These are phyloP conservation scores for Agonopterix alstromeriana DNA, from an alignment of 2,888 invertebrate genomes.

Conservation along the genomic window DNA sequence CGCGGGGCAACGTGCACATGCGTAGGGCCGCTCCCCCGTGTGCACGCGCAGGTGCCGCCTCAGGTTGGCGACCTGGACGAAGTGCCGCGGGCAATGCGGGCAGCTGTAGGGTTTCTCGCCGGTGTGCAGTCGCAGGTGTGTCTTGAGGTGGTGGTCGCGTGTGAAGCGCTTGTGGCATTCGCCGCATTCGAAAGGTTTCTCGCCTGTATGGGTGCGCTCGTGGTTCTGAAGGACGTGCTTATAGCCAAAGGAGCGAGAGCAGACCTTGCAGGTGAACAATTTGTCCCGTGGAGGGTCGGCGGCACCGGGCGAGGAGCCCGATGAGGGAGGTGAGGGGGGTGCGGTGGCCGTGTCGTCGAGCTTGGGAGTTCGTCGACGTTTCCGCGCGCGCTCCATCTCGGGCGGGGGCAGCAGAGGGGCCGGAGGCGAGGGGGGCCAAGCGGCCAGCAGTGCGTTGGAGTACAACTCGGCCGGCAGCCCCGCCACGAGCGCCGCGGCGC, in stretches of 20 bases:
- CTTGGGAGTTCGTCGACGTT: slow-evolving; percentile 67
- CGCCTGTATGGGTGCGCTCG: slow-evolving; percentile 95
- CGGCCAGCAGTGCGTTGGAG: slow-evolving; percentile 78
- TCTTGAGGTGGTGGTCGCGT: slow-evolving; percentile 94
- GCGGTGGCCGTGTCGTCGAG: slow-evolving; percentile 53
- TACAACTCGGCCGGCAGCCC: slow-evolving; percentile 80
- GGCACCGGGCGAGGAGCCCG: slow-evolving; percentile 68
- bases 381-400: slow-evolving; percentile 59
- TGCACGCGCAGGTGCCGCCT: slow-evolving; percentile 92
- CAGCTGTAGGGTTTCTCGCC: slow-evolving; percentile 96
- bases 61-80: slow-evolving; percentile 95
- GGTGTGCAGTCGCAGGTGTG: slow-evolving; percentile 94
- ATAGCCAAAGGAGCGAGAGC: slow-evolving; percentile 93
- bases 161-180: slow-evolving; percentile 96
- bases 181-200: slow-evolving; percentile 94
- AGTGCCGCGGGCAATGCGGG: slow-evolving; percentile 93
- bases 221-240: slow-evolving; percentile 97
- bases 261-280: slow-evolving; percentile 91
- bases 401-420: slow-evolving; percentile 73
- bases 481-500: slow-evolving; percentile 68
- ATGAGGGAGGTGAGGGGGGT: slow-evolving; percentile 62
- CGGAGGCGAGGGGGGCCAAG: slow-evolving; percentile 74
- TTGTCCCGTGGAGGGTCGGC: slow-evolving; percentile 81
- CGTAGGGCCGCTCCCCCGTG: slow-evolving; percentile 93
- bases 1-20: slow-evolving; percentile 89